Conservation (phyloP, 1,140 invertebrate genomes). For the Papilio dardanus region DNA sequence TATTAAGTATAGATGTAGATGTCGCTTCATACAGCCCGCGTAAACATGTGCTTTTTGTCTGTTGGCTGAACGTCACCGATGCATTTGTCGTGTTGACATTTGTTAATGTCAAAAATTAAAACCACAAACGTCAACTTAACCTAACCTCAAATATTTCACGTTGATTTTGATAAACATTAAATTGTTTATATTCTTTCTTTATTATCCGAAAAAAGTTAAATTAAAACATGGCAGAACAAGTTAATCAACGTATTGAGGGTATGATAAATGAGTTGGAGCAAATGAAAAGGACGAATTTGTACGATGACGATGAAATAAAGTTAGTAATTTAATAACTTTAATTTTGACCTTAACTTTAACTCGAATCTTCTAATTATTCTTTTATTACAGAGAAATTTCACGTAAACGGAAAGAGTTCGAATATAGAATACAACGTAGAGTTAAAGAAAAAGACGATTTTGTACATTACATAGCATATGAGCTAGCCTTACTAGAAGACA, state of each 20-base stretch:
- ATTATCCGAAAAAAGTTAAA: constrained; percentile 41
- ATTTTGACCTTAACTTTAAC: background rate
- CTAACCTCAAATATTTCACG: constrained; percentile 50
- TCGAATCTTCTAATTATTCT: constrained; percentile 30
- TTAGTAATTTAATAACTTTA: constrained; percentile 55
- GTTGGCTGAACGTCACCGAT: background rate
- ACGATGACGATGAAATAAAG: constrained; percentile 87
- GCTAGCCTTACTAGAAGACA: constrained; percentile 85
- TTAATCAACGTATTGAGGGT: constrained; percentile 87
- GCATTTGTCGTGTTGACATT: background rate
- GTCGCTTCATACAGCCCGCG: too few species aligned
- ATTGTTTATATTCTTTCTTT: constrained; percentile 36
- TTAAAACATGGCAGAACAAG: constrained; percentile 88
- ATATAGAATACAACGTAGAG: constrained; percentile 86
- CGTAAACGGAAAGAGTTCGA: constrained; percentile 88
- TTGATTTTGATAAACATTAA: constrained; percentile 33
- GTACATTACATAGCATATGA: constrained; percentile 89
- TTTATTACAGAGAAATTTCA: constrained; percentile 84
- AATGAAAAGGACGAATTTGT: constrained; percentile 87
- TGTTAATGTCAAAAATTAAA: constrained; percentile 11
- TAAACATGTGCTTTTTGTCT: background rate
- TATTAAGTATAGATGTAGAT: too few species aligned
- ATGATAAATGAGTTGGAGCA: constrained; percentile 89
- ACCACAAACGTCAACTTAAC: constrained; percentile 31
- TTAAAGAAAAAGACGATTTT: constrained; percentile 88